phyloP scores from a whole-genome alignment of 2,113 vertebrate species.

The Barbus barbus region DNA sequence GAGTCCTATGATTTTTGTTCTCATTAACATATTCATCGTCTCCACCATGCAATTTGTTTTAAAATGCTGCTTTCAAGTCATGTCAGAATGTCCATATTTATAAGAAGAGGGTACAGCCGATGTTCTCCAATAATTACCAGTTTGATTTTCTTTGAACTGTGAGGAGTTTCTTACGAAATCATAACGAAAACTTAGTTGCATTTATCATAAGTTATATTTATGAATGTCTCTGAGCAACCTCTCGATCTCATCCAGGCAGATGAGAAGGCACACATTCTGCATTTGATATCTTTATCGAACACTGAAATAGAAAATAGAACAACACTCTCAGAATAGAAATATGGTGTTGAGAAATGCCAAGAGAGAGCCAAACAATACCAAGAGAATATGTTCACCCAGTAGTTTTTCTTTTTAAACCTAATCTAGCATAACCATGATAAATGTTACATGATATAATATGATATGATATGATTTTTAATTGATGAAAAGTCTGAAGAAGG shows the following conservation, averaged over 20 bases:
- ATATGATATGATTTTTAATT: too few relatives aligned
- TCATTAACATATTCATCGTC: not conserved
- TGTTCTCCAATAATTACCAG: not conserved
- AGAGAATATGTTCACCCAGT: too few relatives aligned
- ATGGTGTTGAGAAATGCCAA: too few relatives aligned
- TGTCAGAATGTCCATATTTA: not conserved
- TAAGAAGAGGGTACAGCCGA: not conserved
- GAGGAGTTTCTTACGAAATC: not conserved
- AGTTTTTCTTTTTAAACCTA: too few relatives aligned
- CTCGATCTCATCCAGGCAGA: not conserved
- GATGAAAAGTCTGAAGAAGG: too few relatives aligned
- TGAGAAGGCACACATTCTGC: constrained; percentile 14
- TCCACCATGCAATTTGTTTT: not conserved
- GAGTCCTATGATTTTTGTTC: not conserved
- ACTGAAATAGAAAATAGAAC: too few relatives aligned
- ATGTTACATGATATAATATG: too few relatives aligned
- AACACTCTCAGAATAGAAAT: too few relatives aligned
- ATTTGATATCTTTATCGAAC: too few relatives aligned
- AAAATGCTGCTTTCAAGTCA: constrained; percentile 3
- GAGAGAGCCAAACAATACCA: too few relatives aligned
- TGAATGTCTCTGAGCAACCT: constrained; percentile 20
- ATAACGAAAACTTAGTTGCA: not conserved
- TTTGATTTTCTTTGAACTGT: not conserved
- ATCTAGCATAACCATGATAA: too few relatives aligned
- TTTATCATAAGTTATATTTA: not conserved